Conservation (phyloP, 2,113 vertebrate genomes). For the Hyperopisus bebe region DNA sequence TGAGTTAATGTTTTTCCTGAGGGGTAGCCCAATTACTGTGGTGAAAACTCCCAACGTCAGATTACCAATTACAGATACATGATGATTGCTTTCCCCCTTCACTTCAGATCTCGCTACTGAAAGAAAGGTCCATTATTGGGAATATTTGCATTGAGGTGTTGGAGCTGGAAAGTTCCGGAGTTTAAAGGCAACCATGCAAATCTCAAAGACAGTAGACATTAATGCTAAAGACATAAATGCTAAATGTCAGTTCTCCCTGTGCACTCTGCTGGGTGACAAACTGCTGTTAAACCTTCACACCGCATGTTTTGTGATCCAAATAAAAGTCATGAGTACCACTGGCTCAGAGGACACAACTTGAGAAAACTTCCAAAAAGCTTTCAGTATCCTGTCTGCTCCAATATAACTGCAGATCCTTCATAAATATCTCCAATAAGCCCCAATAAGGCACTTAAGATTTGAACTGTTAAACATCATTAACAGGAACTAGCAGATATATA, state of each 20-base stretch:
- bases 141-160: not conserved
- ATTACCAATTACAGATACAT: not conserved
- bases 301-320: not conserved
- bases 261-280: not conserved
- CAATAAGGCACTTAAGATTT: not conserved
- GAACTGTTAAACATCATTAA: not conserved
- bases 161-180: not conserved
- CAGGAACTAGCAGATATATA: conserved; percentile 9
- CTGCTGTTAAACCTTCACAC: not conserved
- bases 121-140: not conserved
- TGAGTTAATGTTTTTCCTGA: not conserved
- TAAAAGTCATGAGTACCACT: not conserved
- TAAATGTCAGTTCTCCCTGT: not conserved
- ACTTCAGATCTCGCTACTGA: not conserved
- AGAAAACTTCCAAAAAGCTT: not conserved
- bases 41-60: not conserved
- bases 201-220: not conserved
- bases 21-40: not conserved
- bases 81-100: not conserved
- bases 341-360: not conserved
- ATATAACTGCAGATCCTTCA: not conserved
- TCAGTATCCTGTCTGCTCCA: not conserved
- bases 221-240: not conserved
- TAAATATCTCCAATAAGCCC: not conserved
- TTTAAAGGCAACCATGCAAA: conserved; percentile 13